Percentiles rank a stretch among this genome's conserved stretches.
These are phyloP conservation scores for Ciconia maguari DNA, from an alignment of 2,113 vertebrate species.

Conservation along the genomic window DNA sequence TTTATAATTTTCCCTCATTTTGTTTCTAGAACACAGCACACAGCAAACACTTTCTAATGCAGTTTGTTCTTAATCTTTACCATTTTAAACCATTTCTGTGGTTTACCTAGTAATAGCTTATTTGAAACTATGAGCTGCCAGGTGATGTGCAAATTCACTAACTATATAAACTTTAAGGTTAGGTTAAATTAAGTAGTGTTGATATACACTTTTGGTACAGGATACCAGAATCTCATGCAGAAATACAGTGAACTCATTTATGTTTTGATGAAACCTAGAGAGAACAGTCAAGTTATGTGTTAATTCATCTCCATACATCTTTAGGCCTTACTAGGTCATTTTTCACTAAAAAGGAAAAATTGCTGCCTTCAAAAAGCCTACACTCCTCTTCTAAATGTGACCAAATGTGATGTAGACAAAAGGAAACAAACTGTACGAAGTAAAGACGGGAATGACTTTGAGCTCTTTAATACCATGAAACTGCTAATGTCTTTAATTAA, in stretches of 20 bases:
- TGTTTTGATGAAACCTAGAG: not conserved
- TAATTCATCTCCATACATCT: not conserved
- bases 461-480: not conserved
- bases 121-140: not conserved
- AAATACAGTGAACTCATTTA: not conserved
- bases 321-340: not conserved
- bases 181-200: not conserved
- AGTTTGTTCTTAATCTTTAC: not conserved
- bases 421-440: not conserved
- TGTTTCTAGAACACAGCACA: not conserved
- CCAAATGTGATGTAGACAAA: not conserved
- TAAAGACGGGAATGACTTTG: not conserved
- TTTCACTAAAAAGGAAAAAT: not conserved
- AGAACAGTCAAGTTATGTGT: not conserved
- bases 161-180: not conserved
- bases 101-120: not conserved
- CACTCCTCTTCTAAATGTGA: not conserved
- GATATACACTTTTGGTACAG: not conserved
- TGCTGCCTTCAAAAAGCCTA: not conserved
- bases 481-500: not conserved
- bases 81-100: not conserved
- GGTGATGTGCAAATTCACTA: not conserved
- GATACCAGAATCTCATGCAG: not conserved
- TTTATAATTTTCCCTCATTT: not conserved
- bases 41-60: not conserved